Evolutionary conservation across 2,888 invertebrate genomes (phyloP).

Genomic region (Lasioglossum morio): DNA sequence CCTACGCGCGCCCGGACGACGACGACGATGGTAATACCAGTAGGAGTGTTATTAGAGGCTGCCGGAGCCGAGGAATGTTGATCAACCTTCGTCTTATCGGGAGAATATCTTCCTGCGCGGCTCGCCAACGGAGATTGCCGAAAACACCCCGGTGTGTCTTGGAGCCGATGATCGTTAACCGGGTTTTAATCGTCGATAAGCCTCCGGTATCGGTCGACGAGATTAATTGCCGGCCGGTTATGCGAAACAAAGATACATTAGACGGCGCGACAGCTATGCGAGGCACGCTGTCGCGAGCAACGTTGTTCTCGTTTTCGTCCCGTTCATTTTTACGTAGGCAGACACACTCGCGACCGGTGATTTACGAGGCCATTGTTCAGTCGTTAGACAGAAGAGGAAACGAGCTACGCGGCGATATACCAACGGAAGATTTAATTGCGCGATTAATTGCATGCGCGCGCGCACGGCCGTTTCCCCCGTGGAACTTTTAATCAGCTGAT

Average conservation of each 20-base stretch:
- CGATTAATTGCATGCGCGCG: slow-evolving; percentile 48
- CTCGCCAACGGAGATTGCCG: not conserved
- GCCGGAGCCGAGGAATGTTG: slow-evolving; percentile 2
- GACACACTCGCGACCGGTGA: slow-evolving; percentile 38
- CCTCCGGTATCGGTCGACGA: not conserved
- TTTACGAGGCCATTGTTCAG: slow-evolving; percentile 60
- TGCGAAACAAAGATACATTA: slow-evolving; percentile 20
- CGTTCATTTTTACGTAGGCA: slow-evolving; percentile 54
- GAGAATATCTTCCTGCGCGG: not conserved
- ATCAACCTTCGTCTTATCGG: slow-evolving; percentile 2
- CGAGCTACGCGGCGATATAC: slow-evolving; percentile 34
- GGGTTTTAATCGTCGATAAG: not conserved
- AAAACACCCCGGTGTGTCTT: not conserved
- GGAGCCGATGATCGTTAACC: not conserved
- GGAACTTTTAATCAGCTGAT: not conserved
- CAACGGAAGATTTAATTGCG: slow-evolving; percentile 49
- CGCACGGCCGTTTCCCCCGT: not conserved
- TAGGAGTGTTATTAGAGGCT: slow-evolving; percentile 11
- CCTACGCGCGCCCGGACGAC: not conserved
- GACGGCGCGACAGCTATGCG: slow-evolving; percentile 34
- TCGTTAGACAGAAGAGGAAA: slow-evolving; percentile 46
- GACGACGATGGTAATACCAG: not conserved
- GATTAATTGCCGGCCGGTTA: slow-evolving; percentile 17
- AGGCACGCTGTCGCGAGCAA: slow-evolving; percentile 41
- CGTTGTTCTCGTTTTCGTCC: slow-evolving; percentile 54